Percentiles rank a stretch among this genome's conserved stretches.
These are phyloP conservation scores for Gymnocheta viridis DNA, from an alignment of 2,888 invertebrate species.

Conservation along the genomic window DNA sequence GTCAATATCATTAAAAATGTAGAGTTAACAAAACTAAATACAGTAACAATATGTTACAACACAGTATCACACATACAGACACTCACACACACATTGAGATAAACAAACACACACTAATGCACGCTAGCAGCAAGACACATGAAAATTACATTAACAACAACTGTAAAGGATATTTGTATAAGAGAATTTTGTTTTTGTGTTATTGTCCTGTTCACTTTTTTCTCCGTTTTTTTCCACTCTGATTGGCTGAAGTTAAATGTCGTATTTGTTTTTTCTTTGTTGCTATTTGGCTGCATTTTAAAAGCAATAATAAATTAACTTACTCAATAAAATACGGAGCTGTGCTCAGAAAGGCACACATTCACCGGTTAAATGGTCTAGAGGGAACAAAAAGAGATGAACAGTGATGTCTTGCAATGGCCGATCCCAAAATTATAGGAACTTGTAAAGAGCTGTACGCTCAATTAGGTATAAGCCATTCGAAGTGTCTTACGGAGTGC, in stretches of 20 bases:
- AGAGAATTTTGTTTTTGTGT: not conserved
- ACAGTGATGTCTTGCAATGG: not conserved
- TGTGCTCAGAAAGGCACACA: no score
- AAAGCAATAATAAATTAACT: not conserved
- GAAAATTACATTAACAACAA: slow-evolving; percentile 56
- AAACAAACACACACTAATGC: not conserved
- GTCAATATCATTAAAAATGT: slow-evolving; percentile 64
- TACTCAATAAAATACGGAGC: not conserved
- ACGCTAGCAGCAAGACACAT: not conserved
- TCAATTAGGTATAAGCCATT: no score
- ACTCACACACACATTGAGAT: no score
- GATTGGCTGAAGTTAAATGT: slow-evolving; percentile 8
- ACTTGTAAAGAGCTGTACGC: not conserved
- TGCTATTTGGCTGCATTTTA: not conserved
- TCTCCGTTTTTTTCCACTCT: not conserved
- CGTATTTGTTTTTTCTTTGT: slow-evolving; percentile 1
- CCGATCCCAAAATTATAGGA: not conserved
- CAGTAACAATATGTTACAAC: slow-evolving; percentile 23
- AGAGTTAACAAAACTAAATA: slow-evolving; percentile 36
- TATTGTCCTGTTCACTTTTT: not conserved
- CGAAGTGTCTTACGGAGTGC: no score
- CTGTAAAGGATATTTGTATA: slow-evolving; percentile 18
- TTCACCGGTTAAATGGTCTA: no score
- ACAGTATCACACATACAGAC: not conserved
- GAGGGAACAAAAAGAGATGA: no score